Evolutionary conservation across 2,888 invertebrate species (phyloP).

Genomic region (Phaedon cochleariae): DNA sequence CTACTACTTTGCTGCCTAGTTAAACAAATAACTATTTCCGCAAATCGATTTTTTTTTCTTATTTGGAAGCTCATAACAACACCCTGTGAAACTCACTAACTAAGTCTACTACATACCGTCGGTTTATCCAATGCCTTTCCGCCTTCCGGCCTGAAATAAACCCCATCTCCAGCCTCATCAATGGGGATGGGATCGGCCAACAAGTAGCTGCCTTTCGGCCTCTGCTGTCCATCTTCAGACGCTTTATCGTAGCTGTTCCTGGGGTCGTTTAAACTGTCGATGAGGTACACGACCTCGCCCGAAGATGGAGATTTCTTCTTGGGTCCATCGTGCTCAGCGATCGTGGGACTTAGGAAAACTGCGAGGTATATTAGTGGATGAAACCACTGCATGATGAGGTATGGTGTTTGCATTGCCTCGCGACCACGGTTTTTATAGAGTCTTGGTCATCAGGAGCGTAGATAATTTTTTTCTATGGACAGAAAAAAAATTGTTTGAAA

Average conservation of each 20-base stretch:
- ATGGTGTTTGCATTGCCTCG: conserved; percentile 11
- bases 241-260: conserved; percentile 43
- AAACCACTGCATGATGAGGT: conserved; percentile 40
- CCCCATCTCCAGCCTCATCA: conserved; percentile 54
- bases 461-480: too few species aligned
- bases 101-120: conserved; percentile 42
- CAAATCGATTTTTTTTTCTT: too few species aligned
- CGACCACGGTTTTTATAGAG: conserved; percentile 33
- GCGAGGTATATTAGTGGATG: conserved; percentile 20
- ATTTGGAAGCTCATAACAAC: too few species aligned
- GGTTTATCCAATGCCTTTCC: conserved; percentile 51
- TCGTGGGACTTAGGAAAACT: too few species aligned
- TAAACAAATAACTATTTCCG: too few species aligned
- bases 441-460: too few species aligned
- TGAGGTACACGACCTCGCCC: conserved; percentile 52
- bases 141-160: conserved; percentile 55
- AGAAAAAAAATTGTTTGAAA: too few species aligned
- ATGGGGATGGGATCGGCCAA: conserved; percentile 48
- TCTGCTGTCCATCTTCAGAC: conserved; percentile 31
- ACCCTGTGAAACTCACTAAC: too few species aligned
- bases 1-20: too few species aligned
- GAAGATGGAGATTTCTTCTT: conserved; percentile 10
- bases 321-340: conserved; percentile 9
- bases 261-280: conserved; percentile 41
- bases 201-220: conserved; percentile 34